A percentile compares a stretch with the other conserved stretches of the same genome.
phyloP scores from a whole-genome alignment of 1,140 invertebrate genomes.

The Hylyphantes graminicola region DNA sequence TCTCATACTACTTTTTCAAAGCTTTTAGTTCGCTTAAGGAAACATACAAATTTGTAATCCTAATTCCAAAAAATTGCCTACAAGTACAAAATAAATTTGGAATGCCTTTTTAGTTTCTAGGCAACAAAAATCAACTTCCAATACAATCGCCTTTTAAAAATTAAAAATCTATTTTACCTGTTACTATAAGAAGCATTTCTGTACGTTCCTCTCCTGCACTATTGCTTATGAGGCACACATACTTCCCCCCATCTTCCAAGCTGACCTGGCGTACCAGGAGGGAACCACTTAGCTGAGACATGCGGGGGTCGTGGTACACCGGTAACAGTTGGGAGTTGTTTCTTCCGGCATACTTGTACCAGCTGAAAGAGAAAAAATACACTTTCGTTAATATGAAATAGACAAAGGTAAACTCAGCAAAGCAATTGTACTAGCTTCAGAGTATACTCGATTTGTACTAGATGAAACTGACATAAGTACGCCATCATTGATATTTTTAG shows the following conservation, averaged over 20 bases:
- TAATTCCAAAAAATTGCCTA: too few species aligned
- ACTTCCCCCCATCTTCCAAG: conserved; percentile 67
- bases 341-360: conserved; percentile 61
- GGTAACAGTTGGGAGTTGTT: conserved; percentile 61
- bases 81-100: too few species aligned
- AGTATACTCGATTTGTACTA: not conserved
- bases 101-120: too few species aligned
- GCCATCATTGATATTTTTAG: too few species aligned
- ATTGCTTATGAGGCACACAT: conserved; percentile 68
- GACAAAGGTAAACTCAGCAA: not conserved
- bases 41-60: too few species aligned
- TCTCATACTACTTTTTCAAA: too few species aligned
- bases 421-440: not conserved
- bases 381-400: not conserved
- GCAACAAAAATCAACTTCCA: too few species aligned
- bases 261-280: conserved; percentile 58
- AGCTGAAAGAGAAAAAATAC: conserved; percentile 26
- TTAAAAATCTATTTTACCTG: conserved; percentile 64
- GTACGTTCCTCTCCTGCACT: conserved; percentile 67
- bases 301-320: conserved; percentile 60
- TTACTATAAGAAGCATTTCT: conserved; percentile 66
- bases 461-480: too few species aligned
- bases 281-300: conserved; percentile 61
- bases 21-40: too few species aligned
- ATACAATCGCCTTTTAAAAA: too few species aligned